Base-by-base conservation (phyloP, 2,797 vertebrate genomes). In the Agapornis canus region DNA sequence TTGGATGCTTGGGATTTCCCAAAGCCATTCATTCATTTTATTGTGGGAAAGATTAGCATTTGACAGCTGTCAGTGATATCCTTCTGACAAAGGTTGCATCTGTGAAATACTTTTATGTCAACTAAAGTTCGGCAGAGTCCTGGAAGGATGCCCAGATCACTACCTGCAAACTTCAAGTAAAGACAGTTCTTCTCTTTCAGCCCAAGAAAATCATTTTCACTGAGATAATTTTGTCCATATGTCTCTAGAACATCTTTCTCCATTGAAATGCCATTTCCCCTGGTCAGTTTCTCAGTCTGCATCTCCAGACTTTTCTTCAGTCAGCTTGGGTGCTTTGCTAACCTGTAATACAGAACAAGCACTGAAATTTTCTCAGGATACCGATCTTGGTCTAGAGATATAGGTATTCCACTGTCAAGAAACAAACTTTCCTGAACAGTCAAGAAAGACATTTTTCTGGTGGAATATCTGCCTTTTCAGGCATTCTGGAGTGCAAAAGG, bases 71-170 rank as follows among this genome's bases (percentile, higher is more conserved):
- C 73, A 91, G 39, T 9, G 3, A 63, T 22, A 90, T 9, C 25
- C 35, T 88, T 81, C 54, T 95, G 93, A 91, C 90, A 96, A 81
- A 69, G 45, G 35, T 82, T 83, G 25, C 5, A 26, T 69, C 92
- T 95, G 93, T 84, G 82, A 88, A 94, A 93, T 90, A 75, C 42
- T 35, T 35, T 39, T 81, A 69, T 90, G 77, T 90, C 73, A 94
- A 16, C 23, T 82, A 66, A 91, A 0, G 11, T 70, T 56, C 90
- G 85, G 82, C 80, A 92, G 85, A 90, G 76, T 57, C 52, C 73
- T 93, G 88, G 77, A 70, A 92, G 22, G 31, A 90, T 89, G 80
- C 70, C 93, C 91, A 96, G 47, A 90, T 70, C 43, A 84, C 80
- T 86, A 94, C 90, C 90, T 95, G 94, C 66, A 83, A 76, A 76